A percentile compares a stretch with the other conserved stretches of the same genome.
phyloP scores from a whole-genome alignment of 2,113 vertebrate genomes.

The Tachuris rubrigastra region DNA sequence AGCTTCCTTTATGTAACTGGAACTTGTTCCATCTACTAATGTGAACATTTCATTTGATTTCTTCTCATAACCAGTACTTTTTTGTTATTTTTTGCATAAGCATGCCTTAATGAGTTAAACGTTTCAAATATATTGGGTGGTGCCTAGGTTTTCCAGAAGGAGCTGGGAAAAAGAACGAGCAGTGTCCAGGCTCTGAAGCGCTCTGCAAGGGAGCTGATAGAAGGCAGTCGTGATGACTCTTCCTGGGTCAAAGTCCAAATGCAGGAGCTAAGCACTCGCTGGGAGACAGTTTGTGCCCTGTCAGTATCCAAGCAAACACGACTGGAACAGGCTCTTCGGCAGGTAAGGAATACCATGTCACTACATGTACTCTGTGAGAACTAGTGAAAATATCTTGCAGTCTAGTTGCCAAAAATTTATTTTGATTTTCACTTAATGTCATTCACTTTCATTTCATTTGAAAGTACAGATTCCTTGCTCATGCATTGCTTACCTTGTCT shows the following conservation, averaged over 20 bases:
- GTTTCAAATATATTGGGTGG: not conserved
- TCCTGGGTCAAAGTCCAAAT: constrained; percentile 98
- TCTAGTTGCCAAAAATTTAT: not conserved
- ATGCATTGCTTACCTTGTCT: not conserved
- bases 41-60: not conserved
- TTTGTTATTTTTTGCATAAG: not conserved
- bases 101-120: not conserved
- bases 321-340: constrained; percentile 89
- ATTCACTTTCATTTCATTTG: not conserved
- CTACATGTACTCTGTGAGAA: not conserved
- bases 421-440: not conserved
- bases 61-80: not conserved
- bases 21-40: not conserved
- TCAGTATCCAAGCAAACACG: constrained; percentile 94
- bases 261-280: constrained; percentile 93
- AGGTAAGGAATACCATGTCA: constrained; percentile 75
- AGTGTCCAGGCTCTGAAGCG: constrained; percentile 94
- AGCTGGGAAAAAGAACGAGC: constrained; percentile 92
- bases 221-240: constrained; percentile 89
- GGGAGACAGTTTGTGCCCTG: constrained; percentile 94
- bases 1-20: not conserved
- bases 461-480: not conserved
- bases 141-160: constrained; percentile 93
- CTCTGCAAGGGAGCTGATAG: constrained; percentile 89
- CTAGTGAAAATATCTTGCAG: not conserved